These are phyloP conservation scores for Miichthys miiuy DNA, from an alignment of 2,797 vertebrate genomes.

Conservation along the genomic window DNA sequence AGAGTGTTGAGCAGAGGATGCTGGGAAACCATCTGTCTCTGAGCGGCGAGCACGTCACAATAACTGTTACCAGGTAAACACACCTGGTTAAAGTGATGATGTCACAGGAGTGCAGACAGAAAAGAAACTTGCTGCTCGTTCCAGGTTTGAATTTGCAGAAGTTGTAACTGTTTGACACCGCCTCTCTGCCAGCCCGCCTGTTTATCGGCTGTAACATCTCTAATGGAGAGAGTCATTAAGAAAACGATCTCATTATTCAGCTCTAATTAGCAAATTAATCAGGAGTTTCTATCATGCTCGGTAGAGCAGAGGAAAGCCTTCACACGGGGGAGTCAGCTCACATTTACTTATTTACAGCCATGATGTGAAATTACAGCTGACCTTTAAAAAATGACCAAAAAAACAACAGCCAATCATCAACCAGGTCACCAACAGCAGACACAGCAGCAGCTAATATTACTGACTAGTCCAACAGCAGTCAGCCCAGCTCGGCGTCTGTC, in stretches of 20 bases:
- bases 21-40: conserved; percentile 6
- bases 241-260: conserved; percentile 33
- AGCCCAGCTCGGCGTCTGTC: too few species aligned
- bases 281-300: conserved; percentile 13
- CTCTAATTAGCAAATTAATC: conserved; percentile 41
- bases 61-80: background rate
- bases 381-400: background rate
- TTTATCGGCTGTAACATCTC: conserved; percentile 2
- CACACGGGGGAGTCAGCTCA: background rate
- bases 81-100: background rate
- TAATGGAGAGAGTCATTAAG: conserved; percentile 33
- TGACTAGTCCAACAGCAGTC: too few species aligned
- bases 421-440: too few species aligned
- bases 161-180: background rate
- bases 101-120: background rate
- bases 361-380: background rate
- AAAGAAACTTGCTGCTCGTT: background rate
- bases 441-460: too few species aligned
- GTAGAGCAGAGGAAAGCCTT: background rate
- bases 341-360: background rate
- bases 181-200: background rate
- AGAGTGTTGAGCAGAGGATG: conserved; percentile 5
- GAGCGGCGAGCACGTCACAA: background rate
- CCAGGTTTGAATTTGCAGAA: background rate
- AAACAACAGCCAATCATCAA: too few species aligned